Evolutionary conservation across 2,797 vertebrate species (phyloP), one percentile per base, ranked within the genome.

Genomic region (Neosalanx taihuensis): DNA sequence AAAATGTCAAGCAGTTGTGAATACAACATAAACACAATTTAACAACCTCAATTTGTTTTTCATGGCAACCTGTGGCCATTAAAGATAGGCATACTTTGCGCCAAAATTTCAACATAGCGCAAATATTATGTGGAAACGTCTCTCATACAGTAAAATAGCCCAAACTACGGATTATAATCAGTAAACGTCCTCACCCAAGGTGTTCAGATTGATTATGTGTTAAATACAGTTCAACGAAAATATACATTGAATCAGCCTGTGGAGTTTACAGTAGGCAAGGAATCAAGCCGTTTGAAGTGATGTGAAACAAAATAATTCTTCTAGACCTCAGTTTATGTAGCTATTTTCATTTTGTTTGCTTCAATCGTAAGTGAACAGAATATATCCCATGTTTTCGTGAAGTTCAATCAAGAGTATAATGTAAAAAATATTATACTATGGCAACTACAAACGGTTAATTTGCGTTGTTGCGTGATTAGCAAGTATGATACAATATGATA

Each of bases 1-100:
- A 82, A 84, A 84, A 78, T 72, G 72, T 82, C 75, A 83, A 81
- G 77, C 80, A 82, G n/a, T n/a, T n/a, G 81, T 51, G 61, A 79
- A 57, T 70, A 70, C 23, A 69, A 49, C 69, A 70, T 69, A 76
- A 75, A 76, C 63, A 83, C 83, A 82, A 79, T 67, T 67, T n/a
- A 56, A 56, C 51, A 56, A 56, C 18, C 41, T 68, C 77, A 79
- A 64, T 49, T 37, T 35, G 72, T 73, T 67, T 65, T 35, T 69
- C 57, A 26, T 60, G 58, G 17, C 15, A 60, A 30, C 12, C 12
- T 46, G 10, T n/a, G 15, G 18, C 18, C 51, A n/a, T 56, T n/a
- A 46, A 13, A 13, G 41, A 13, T 46, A 56, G 51, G 17, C 51
- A 17, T 56, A 56, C 51, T 56, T n/a, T n/a, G 10, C 12, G 41